Conservation (phyloP, 2,888 invertebrate species). For the Papilio protenor region DNA sequence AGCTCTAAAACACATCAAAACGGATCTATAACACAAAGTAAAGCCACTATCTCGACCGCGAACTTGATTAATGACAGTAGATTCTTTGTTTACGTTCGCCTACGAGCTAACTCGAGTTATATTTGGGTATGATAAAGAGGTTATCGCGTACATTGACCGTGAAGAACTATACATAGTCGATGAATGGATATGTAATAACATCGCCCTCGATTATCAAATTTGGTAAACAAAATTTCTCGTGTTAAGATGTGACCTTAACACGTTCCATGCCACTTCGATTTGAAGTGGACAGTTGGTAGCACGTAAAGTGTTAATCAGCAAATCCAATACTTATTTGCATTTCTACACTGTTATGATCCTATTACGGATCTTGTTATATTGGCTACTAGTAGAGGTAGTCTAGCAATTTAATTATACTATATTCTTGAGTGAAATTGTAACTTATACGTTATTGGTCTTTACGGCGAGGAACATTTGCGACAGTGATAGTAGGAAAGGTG, state of each 20-base stretch:
- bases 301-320: too few relatives aligned
- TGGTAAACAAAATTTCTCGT: slow-evolving; percentile 1
- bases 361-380: too few relatives aligned
- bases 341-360: too few relatives aligned
- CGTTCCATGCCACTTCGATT: not conserved
- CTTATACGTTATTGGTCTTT: not conserved
- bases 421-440: not conserved
- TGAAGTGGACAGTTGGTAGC: too few relatives aligned
- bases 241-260: not conserved
- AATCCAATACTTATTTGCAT: too few relatives aligned
- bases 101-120: slow-evolving; percentile 20
- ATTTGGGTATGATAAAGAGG: slow-evolving; percentile 39
- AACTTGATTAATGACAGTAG: slow-evolving; percentile 38
- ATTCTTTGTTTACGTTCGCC: slow-evolving; percentile 37
- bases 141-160: slow-evolving; percentile 33
- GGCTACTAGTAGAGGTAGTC: too few relatives aligned
- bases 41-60: slow-evolving; percentile 21
- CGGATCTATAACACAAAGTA: slow-evolving; percentile 10
- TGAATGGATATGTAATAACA: not conserved
- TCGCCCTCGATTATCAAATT: slow-evolving; percentile 5
- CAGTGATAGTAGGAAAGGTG: slow-evolving; percentile 9
- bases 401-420: not conserved
- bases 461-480: not conserved
- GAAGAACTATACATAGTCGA: slow-evolving; percentile 2
- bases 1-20: slow-evolving; percentile 5